Base-by-base conservation (phyloP, 2,888 invertebrate genomes). In the Trichacis sp. region DNA sequence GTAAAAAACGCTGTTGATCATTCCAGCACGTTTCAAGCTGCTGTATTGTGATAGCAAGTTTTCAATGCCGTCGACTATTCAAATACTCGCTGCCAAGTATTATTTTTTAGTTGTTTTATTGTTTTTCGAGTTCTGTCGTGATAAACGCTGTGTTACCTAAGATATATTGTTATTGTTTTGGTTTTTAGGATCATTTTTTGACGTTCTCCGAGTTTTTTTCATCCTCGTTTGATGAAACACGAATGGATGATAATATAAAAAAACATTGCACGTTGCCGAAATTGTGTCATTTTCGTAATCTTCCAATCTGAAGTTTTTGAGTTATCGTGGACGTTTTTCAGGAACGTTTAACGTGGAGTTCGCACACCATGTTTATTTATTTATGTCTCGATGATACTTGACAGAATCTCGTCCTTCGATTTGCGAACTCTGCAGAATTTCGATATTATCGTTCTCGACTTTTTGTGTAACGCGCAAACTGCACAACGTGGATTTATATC, bases 1-100 rank as follows among this genome's bases (percentile, higher is more conserved):
- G 83, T 43, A 82, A 82, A 65, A 83, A 82, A 75, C 83, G 84
- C 68, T 83, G 82, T 76, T 82, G 76, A 82, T 76, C 56, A 67
- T 62, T 68, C 62, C 53, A 46, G 40, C 53, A 54, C 24, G 24
- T 30, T 46, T 68, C 54, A 33, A 65, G 52, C 50, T 54, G 55
- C 57, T 57, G 47, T 54, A 69, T 69, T 71, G 59, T 69, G 65
- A 72, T 72, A 69, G 66, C 66, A 24, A 68, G 63, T 63, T 43
- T 66, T 58, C 47, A 30, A 59, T 68, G 45, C 50, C 66, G 65
- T 60, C 48, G 51, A 60, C 55, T 58, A 59, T 55, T 61, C 30
- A 48, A 68, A 65, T 66, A 72, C 69, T 73, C 71, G 69, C 72
- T 70, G 70, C 71, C 70, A 68, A 74, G 64, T 74, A 75, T 77